Base-by-base conservation (phyloP, 2,888 invertebrate genomes). In the Lasius fuliginosus region DNA sequence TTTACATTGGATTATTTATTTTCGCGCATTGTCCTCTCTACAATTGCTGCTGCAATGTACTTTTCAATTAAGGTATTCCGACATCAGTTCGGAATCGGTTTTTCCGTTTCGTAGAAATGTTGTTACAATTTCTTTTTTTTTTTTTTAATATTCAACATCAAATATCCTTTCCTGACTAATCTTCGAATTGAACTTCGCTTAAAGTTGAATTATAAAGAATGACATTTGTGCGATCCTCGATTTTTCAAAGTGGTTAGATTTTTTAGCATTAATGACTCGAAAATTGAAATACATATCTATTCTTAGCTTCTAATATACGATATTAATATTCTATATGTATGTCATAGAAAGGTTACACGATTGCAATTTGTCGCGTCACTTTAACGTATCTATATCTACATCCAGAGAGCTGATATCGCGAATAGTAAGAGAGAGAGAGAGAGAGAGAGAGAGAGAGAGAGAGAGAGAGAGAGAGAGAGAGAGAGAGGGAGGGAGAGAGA, bases 41-140 rank as follows among this genome's bases (percentile, higher is more conserved):
- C 12, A 67, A 30, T n/a, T 53, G 23, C 5, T 18, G 23, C 23
- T 40, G 36, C 36, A 36, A 36, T 36, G 42, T 33, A 75, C 30
- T 33, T 62, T 75, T 46, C 4, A 75, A 74, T 74, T n/a, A 62
- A 40, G n/a, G 6, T 30, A 40, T 46, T 56, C 23, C 18, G 23
- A n/a, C 5, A 62, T 33, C 18, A 9, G 15, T 62, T 4, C 18
- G 1, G 60, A 74, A 56, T 30, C 15, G n/a, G 30, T 30, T 42
- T 33, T 75, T 40, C 9, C 15, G 15, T 60, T 11, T 4, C 18
- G 23, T 46, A 33, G 8, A 62, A 74, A 33, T n/a, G n/a, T n/a
- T n/a, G 46, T 62, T 8, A n/a, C 8, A n/a, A 46, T 23, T 23
- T 23, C 23, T 23, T 60, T 8, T 11, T 60, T 15, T 15, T 0